Evolutionary conservation across 1,140 invertebrate genomes (phyloP), one percentile per base, ranked within the genome.

Genomic region (Chymomyza costata): DNA sequence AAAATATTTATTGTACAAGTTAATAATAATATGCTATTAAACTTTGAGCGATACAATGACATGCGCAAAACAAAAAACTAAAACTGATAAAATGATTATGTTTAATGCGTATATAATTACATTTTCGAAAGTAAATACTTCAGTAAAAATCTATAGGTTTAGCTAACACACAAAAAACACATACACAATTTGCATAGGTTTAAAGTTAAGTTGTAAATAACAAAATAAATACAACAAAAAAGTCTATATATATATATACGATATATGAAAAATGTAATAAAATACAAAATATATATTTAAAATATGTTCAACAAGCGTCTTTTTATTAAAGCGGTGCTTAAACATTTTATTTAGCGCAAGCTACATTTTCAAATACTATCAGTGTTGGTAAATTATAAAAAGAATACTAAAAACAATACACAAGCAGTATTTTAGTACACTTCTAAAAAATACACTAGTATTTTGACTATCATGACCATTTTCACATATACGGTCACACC

Each of bases 211-310:
- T 34, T 80, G 73, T 78, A 78, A 54, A 78, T 66, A 67, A n/a
- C n/a, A 51, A 61, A 57, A 71, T 67, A 70, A 60, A 57, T 65
- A 40, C 44, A 65, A 67, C 46, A 63, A 32, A 58, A 60, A 62
- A 56, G 46, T 68, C 60, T 76, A 65, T 65, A 76, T 65, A 34
- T 13, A 34, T 34, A 63, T 73, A 76, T 74, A 65, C 65, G 56
- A 78, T 73, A 80, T 80, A 78, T 73, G 50, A 39, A 80, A 80
- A 62, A 60, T 80, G 73, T 80, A 80, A 80, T 78, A 61, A 78
- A 80, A 65, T 55, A 62, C 70, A 81, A 81, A 67, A 61, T 57
- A 80, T 80, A 82, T 82, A 82, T 82, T 82, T 82, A 68, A 82
- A 82, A 68, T 53, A 65, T 58, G 65, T 64, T 56, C 55, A 63